These are phyloP conservation scores for Lycophotia porphyrea DNA, from an alignment of 2,888 invertebrate genomes.

Conservation along the genomic window DNA sequence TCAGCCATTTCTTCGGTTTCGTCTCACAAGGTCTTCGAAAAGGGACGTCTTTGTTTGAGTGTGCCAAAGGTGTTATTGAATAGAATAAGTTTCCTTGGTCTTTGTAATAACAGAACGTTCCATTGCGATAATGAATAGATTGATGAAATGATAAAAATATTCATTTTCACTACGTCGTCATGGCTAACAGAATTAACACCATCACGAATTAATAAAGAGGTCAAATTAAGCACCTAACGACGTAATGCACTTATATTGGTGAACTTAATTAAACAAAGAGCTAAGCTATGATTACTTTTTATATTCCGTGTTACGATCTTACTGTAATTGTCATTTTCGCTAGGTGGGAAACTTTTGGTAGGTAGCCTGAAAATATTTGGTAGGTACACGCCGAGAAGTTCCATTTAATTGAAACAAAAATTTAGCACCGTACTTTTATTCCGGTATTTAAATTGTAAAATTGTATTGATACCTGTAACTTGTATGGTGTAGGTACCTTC, in stretches of 20 bases:
- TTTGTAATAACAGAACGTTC: conserved; percentile 40
- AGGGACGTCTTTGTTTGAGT: conserved; percentile 23
- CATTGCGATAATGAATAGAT: conserved; percentile 63
- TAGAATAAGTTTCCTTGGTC: not conserved
- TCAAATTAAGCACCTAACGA: conserved; percentile 15
- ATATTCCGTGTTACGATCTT: not conserved
- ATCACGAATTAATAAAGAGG: conserved; percentile 24
- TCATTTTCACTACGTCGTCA: conserved; percentile 23
- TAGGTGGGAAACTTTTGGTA: too few species aligned
- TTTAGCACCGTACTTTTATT: not conserved
- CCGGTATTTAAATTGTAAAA: too few species aligned
- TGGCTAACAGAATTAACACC: conserved; percentile 9
- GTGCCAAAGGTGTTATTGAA: conserved; percentile 17
- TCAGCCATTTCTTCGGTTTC: conserved; percentile 37
- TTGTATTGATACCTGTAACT: too few species aligned
- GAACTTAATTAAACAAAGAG: conserved; percentile 21
- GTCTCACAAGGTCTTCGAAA: not conserved
- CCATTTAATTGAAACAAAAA: not conserved
- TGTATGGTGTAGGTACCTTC: too few species aligned
- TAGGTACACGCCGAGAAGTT: not conserved
- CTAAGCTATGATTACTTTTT: not conserved
- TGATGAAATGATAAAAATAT: conserved; percentile 56
- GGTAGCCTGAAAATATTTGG: not conserved
- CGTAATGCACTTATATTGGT: not conserved
- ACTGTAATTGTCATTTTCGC: not conserved